phyloP scores from a whole-genome alignment of 1,140 invertebrate species.

The Leguminivora glycinivorella region DNA sequence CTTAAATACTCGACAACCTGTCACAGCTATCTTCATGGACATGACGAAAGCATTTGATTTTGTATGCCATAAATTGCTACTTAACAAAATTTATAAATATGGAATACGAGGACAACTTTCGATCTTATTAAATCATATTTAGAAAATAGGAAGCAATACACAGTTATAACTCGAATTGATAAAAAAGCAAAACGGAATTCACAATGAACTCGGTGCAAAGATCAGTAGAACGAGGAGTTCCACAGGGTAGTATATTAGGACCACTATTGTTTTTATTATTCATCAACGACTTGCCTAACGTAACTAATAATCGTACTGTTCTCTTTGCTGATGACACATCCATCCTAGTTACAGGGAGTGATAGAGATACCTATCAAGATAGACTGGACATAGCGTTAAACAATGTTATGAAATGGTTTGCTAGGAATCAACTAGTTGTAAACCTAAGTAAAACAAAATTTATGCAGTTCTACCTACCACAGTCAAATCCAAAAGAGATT shows the following conservation, averaged over 20 bases:
- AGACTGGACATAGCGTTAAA: not conserved
- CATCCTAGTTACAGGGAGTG: too few relatives aligned
- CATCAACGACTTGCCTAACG: too few relatives aligned
- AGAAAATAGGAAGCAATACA: not conserved
- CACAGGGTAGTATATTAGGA: constrained; percentile 4
- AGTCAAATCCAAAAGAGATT: constrained; percentile 4
- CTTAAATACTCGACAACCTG: not conserved
- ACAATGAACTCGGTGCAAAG: not conserved
- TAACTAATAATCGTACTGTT: too few relatives aligned
- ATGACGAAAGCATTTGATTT: constrained; percentile 7
- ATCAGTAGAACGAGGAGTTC: not conserved
- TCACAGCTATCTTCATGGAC: not conserved
- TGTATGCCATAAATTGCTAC: not conserved
- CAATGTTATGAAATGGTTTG: not conserved
- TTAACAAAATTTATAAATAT: not conserved
- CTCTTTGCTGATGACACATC: too few relatives aligned
- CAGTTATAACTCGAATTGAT: not conserved
- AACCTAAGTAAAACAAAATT: not conserved
- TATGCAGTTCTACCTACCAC: constrained; percentile 8
- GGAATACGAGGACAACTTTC: not conserved
- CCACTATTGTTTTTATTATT: not conserved
- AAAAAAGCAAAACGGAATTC: not conserved
- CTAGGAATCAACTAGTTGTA: not conserved
- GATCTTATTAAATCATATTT: not conserved
- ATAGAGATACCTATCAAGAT: constrained; percentile 10